phyloP scores from a whole-genome alignment of 2,797 vertebrate genomes.

The Parauchenoglanis ngamensis region DNA sequence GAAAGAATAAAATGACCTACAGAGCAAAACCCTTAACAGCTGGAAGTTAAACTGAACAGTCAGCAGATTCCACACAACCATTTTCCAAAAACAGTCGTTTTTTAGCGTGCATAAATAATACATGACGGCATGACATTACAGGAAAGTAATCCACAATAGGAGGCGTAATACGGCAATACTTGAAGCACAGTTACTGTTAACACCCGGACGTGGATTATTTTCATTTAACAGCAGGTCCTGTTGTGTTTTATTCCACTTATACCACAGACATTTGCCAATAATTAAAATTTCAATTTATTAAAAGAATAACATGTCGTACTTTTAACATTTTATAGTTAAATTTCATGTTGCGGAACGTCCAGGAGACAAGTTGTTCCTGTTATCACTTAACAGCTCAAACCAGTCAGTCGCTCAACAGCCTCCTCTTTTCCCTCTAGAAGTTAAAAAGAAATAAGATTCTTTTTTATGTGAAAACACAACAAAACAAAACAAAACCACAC shows the following conservation, averaged over 20 bases:
- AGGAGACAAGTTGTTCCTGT: background rate
- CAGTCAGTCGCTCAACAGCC: background rate
- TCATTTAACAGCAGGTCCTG: background rate
- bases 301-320: background rate
- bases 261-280: background rate
- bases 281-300: background rate
- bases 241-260: background rate
- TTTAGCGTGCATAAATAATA: background rate
- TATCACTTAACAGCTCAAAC: background rate
- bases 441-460: background rate
- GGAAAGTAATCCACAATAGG: background rate
- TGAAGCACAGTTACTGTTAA: background rate
- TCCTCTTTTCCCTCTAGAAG: background rate
- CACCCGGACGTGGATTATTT: background rate
- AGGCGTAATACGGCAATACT: background rate
- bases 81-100: background rate
- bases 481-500: background rate
- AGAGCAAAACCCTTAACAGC: constrained; percentile 24
- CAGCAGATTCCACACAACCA: background rate
- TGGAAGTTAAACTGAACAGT: constrained; percentile 3
- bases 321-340: background rate
- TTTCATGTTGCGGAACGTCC: background rate
- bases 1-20: constrained; percentile 26
- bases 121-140: background rate
- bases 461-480: background rate